Percentiles rank a stretch among this genome's conserved stretches.
Conservation (phyloP, 2,888 invertebrate species). For the Brachyptera putata region DNA sequence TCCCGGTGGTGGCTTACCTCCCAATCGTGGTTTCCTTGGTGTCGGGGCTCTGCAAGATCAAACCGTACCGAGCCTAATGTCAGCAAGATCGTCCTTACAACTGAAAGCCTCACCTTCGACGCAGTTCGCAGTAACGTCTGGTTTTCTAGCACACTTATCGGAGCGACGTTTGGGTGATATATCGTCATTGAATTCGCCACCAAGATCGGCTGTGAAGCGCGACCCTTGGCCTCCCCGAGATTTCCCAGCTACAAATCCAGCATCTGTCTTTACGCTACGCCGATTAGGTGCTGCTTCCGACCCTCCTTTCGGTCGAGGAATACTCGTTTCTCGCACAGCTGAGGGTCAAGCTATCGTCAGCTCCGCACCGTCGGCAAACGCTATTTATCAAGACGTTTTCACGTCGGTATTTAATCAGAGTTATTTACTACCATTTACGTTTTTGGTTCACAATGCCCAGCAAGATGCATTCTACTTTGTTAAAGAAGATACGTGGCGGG, state of each 20-base stretch:
- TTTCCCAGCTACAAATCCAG: slow-evolving; percentile 65
- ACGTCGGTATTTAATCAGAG: slow-evolving; percentile 90
- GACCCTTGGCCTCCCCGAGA: slow-evolving; percentile 60
- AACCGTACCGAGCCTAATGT: slow-evolving; percentile 29
- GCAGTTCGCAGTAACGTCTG: slow-evolving; percentile 68
- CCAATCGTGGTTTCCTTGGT: slow-evolving; percentile 46
- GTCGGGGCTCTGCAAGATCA: slow-evolving; percentile 26
- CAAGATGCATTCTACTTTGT: slow-evolving; percentile 93
- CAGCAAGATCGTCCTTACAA: slow-evolving; percentile 27
- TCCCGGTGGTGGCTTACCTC: slow-evolving; percentile 43
- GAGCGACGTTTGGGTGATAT: slow-evolving; percentile 69
- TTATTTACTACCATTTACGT: slow-evolving; percentile 79
- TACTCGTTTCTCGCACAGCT: slow-evolving; percentile 74
- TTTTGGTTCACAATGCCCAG: slow-evolving; percentile 81
- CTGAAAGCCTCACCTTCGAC: slow-evolving; percentile 17
- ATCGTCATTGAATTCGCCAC: slow-evolving; percentile 51
- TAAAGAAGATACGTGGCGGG: slow-evolving; percentile 86
- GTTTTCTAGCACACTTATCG: slow-evolving; percentile 75
- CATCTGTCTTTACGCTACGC: slow-evolving; percentile 34
- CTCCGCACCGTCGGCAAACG: slow-evolving; percentile 83
- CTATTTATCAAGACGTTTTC: slow-evolving; percentile 87
- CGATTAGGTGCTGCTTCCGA: slow-evolving; percentile 69
- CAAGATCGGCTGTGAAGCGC: slow-evolving; percentile 73
- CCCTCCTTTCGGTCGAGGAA: slow-evolving; percentile 77
- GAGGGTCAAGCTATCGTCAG: slow-evolving; percentile 73